phyloP scores from a whole-genome alignment of 2,797 vertebrate genomes.

The Xiphophorus birchmanni region DNA sequence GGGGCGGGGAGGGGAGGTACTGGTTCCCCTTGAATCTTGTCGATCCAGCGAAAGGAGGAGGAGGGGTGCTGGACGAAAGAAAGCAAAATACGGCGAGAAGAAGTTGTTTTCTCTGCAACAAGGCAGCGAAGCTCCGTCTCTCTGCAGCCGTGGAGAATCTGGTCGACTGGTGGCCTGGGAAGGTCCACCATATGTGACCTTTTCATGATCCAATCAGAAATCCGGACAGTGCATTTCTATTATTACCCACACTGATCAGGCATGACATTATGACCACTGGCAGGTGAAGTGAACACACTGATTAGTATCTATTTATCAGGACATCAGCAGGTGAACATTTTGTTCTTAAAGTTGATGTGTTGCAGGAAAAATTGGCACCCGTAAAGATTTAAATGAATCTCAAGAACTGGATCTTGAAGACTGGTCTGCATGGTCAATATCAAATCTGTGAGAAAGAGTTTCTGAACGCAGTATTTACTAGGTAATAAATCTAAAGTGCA shows the following conservation, averaged over 20 bases:
- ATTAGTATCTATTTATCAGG: neutral
- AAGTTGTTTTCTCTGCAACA: conserved; percentile 68
- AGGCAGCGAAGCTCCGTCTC: conserved; percentile 38
- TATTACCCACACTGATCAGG: conserved; percentile 3
- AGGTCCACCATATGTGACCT: conserved; percentile 36
- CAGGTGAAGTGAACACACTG: neutral
- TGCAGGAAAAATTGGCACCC: neutral
- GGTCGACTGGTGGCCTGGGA: conserved; percentile 32
- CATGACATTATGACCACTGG: conserved; percentile 3
- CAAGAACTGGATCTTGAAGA: neutral
- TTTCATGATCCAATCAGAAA: conserved; percentile 34
- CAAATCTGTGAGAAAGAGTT: neutral
- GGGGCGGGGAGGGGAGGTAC: neutral
- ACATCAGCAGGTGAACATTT: neutral
- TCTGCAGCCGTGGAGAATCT: conserved; percentile 27
- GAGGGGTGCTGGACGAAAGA: conserved; percentile 52
- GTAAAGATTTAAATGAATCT: neutral
- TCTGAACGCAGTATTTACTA: neutral
- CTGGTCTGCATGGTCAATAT: neutral
- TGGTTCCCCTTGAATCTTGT: conserved; percentile 65
- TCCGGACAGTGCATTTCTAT: conserved; percentile 1
- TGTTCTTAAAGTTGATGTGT: neutral
- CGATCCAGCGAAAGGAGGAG: conserved; percentile 53
- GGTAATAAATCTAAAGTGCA: neutral
- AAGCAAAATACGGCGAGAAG: conserved; percentile 58